A percentile compares a stretch with the other conserved stretches of the same genome.
Conservation (phyloP, 2,113 vertebrate species). For the Austrofundulus limnaeus region DNA sequence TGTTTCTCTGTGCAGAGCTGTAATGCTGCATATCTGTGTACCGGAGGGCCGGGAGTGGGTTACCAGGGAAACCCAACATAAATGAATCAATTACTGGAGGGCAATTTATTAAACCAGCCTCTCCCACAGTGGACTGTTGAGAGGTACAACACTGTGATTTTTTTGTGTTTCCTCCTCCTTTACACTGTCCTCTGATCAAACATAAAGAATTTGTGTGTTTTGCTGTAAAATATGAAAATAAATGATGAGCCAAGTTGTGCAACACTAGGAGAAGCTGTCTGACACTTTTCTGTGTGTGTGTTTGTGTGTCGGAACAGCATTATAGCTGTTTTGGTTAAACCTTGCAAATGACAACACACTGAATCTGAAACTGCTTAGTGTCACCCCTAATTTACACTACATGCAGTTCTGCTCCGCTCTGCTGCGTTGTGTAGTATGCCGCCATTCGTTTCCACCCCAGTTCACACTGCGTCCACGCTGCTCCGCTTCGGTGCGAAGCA, state of each 20-base stretch:
- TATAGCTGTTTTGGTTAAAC: no score
- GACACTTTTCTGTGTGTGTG: neutral
- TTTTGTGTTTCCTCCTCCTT: conserved; percentile 30
- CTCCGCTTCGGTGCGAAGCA: no score
- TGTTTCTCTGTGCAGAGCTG: conserved; percentile 11
- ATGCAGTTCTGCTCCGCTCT: no score
- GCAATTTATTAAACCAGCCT: conserved; percentile 60
- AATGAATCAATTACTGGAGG: conserved; percentile 53
- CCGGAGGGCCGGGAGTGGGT: conserved; percentile 42
- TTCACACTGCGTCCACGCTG: no score
- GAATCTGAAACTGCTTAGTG: no score
- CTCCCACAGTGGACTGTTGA: conserved; percentile 39
- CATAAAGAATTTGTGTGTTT: conserved; percentile 12
- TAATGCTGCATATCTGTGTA: conserved; percentile 3
- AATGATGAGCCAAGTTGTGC: conserved; percentile 12
- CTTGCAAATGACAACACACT: no score
- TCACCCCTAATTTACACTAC: no score
- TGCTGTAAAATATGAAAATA: conserved; percentile 41
- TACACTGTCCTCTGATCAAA: neutral
- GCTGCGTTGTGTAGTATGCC: no score
- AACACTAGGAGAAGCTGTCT: conserved; percentile 16
- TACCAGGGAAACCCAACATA: conserved; percentile 62
- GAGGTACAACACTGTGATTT: conserved; percentile 62
- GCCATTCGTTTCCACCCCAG: no score
- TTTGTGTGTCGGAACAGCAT: no score